Conservation (phyloP, 2,113 vertebrate genomes). For the Laterallus jamaicensis region DNA sequence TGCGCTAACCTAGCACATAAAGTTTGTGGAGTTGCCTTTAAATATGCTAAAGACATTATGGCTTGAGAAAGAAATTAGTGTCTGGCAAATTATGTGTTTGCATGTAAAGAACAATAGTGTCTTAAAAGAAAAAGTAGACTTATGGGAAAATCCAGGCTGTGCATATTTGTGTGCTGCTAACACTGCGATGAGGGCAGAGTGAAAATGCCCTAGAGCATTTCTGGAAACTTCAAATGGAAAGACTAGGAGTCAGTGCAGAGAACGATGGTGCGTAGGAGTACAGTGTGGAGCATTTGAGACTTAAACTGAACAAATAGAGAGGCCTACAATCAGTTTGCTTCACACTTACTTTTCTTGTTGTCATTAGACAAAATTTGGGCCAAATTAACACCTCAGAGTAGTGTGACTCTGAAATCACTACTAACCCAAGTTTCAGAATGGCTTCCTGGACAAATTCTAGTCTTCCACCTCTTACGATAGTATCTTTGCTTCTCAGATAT, state of each 20-base stretch:
- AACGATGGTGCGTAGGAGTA: not conserved
- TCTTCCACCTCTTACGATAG: not conserved
- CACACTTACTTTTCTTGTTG: not conserved
- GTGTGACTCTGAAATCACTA: not conserved
- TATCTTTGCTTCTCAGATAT: conserved; percentile 13
- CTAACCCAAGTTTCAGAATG: not conserved
- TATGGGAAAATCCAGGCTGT: not conserved
- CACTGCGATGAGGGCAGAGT: not conserved
- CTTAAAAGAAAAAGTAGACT: conserved; percentile 24
- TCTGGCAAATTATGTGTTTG: conserved; percentile 45
- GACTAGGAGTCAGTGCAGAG: not conserved
- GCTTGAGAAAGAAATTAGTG: conserved; percentile 30
- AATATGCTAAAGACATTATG: conserved; percentile 47
- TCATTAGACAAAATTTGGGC: not conserved
- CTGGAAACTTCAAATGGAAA: conserved; percentile 29
- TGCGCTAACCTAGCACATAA: conserved; percentile 22
- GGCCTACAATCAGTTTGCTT: not conserved
- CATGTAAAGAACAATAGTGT: conserved; percentile 38
- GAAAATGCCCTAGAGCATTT: conserved; percentile 23
- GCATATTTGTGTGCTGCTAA: not conserved
- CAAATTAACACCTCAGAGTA: not conserved
- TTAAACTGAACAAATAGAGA: not conserved
- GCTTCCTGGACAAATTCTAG: not conserved
- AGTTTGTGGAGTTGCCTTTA: conserved; percentile 35
- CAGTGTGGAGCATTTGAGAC: not conserved